These are phyloP conservation scores for Listronotus oregonensis DNA, from an alignment of 1,140 invertebrate genomes.

Conservation along the genomic window DNA sequence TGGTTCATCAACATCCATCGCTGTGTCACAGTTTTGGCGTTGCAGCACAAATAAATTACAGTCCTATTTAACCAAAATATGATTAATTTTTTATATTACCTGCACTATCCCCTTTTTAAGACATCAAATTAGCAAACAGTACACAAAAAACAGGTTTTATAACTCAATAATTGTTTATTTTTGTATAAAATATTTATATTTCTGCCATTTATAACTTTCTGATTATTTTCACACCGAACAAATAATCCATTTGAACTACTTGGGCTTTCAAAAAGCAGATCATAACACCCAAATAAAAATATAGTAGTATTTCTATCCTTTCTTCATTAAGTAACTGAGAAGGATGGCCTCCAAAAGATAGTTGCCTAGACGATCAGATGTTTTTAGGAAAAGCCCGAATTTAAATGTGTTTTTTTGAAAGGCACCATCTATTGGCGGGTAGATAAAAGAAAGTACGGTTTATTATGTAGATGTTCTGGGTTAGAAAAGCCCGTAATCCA, in stretches of 20 bases:
- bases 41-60: slow-evolving; percentile 3
- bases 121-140: background rate
- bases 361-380: too few relatives aligned
- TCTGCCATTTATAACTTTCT: background rate
- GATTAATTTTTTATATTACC: background rate
- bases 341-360: too few relatives aligned
- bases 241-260: slow-evolving; percentile 11
- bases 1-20: slow-evolving; percentile 36
- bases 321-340: too few relatives aligned
- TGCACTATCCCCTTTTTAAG: background rate
- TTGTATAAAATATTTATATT: background rate
- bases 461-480: too few relatives aligned
- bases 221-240: slow-evolving; percentile 1
- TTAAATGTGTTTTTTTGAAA: too few relatives aligned
- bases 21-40: slow-evolving; percentile 10
- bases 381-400: too few relatives aligned
- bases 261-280: too few relatives aligned
- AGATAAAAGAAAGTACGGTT: too few relatives aligned
- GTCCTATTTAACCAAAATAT: slow-evolving; percentile 4
- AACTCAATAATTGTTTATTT: background rate
- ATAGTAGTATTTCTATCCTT: too few relatives aligned
- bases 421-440: too few relatives aligned
- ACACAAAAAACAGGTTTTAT: background rate
- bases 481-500: too few relatives aligned
- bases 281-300: too few relatives aligned